These are phyloP conservation scores for Novumbra hubbsi DNA, from an alignment of 2,797 vertebrate genomes.

Conservation along the genomic window DNA sequence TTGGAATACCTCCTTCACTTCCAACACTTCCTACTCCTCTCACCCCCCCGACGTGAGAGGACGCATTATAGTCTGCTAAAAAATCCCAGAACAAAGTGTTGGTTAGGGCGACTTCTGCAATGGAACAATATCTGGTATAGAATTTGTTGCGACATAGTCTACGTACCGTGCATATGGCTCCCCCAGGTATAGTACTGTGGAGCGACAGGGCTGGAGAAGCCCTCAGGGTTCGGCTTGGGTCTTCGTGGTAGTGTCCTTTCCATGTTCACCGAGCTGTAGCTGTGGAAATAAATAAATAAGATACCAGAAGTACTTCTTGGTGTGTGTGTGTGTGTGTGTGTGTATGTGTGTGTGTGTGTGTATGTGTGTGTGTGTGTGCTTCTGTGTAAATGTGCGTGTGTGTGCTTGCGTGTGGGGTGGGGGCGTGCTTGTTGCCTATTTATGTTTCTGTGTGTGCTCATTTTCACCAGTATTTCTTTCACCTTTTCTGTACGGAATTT, in stretches of 20 bases:
- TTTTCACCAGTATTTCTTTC: conserved; percentile 7
- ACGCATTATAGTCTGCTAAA: conserved; percentile 78
- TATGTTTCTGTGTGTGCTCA: neutral
- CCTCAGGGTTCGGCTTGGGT: conserved; percentile 57
- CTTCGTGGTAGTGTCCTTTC: conserved; percentile 59
- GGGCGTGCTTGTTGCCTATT: neutral
- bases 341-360: conserved; percentile 10
- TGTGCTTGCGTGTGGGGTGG: neutral
- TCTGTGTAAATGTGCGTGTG: conserved; percentile 9
- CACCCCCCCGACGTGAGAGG: conserved; percentile 58
- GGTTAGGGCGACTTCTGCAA: conserved; percentile 1
- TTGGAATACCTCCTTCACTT: conserved; percentile 39
- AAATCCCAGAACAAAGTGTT: neutral
- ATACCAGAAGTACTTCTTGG: neutral
- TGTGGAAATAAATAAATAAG: conserved; percentile 25
- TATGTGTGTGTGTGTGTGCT: neutral
- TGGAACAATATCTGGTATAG: neutral
- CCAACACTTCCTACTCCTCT: neutral
- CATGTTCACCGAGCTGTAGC: conserved; percentile 68
- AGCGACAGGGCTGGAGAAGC: conserved; percentile 73
- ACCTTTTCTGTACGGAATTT: conserved; percentile 81
- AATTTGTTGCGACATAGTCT: neutral
- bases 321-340: neutral
- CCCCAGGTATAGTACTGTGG: conserved; percentile 80
- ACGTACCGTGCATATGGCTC: conserved; percentile 66